Percentiles rank a stretch among this genome's conserved stretches.
Conservation (phyloP, 2,797 vertebrate genomes). For the Hafferia zeledoni region DNA sequence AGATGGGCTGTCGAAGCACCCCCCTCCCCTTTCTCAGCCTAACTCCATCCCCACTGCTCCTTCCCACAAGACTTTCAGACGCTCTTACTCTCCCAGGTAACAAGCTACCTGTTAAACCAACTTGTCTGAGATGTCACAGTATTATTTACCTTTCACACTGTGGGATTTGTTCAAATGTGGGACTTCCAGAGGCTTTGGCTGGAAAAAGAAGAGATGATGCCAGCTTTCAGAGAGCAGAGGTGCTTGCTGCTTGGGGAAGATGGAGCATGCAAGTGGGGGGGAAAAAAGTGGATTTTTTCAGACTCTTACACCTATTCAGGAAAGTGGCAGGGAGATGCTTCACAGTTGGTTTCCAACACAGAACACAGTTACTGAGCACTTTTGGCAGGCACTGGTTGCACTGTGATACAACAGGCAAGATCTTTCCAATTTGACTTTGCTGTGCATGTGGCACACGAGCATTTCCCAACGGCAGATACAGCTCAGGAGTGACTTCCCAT, state of each 20-base stretch:
- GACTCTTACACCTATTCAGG: neutral
- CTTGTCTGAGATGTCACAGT: slow-evolving; percentile 81
- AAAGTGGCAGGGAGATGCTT: neutral
- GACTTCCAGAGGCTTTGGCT: neutral
- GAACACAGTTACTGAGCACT: slow-evolving; percentile 48
- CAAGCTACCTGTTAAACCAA: slow-evolving; percentile 77
- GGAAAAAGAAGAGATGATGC: neutral
- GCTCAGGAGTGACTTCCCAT: neutral
- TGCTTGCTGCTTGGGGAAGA: neutral
- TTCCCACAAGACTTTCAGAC: slow-evolving; percentile 94
- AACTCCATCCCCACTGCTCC: slow-evolving; percentile 91
- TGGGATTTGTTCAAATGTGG: neutral
- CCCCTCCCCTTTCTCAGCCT: slow-evolving; percentile 90
- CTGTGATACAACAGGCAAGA: rapidly evolving
- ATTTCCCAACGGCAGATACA: neutral
- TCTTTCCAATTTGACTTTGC: neutral
- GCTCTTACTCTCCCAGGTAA: slow-evolving; percentile 98
- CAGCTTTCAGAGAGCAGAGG: neutral
- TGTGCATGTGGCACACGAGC: rapidly evolving
- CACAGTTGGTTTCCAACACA: slow-evolving; percentile 25
- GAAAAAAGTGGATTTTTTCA: neutral
- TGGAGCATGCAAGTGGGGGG: neutral
- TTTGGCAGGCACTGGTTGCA: neutral
- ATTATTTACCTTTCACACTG: slow-evolving; percentile 72
- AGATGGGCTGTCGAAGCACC: slow-evolving; percentile 93